Percentiles rank a stretch among this genome's conserved stretches.
Evolutionary conservation across 2,113 vertebrate genomes (phyloP).

Genomic region (Triplophysa rosa): DNA sequence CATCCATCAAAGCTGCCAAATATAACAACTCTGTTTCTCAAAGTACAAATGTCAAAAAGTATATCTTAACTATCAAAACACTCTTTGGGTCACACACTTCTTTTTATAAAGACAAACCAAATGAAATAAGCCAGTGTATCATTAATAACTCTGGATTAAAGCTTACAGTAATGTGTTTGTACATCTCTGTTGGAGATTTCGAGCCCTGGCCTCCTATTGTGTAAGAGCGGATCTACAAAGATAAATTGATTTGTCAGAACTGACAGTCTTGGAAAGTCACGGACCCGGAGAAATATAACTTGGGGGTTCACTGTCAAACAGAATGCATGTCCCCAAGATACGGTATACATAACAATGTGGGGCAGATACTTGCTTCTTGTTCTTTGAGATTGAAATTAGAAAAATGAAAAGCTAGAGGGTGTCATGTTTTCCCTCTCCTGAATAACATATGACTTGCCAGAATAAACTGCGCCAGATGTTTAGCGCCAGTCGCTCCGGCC

Average conservation of each 20-base stretch:
- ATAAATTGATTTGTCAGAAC: neutral
- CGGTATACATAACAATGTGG: neutral
- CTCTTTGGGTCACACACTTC: neutral
- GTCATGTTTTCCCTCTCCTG: conserved; percentile 46
- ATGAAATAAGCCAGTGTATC: neutral
- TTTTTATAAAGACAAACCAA: conserved; percentile 8
- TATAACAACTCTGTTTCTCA: neutral
- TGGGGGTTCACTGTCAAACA: neutral
- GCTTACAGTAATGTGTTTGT: conserved; percentile 3
- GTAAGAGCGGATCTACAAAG: conserved; percentile 9
- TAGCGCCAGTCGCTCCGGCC: conserved; percentile 19
- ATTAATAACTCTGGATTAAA: conserved; percentile 2
- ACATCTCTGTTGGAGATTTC: conserved; percentile 2
- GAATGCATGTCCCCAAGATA: neutral
- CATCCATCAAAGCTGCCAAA: conserved; percentile 27
- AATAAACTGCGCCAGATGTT: conserved; percentile 55
- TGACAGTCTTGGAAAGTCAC: neutral
- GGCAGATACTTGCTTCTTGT: conserved; percentile 16
- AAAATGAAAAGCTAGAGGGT: conserved; percentile 33
- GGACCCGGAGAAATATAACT: neutral
- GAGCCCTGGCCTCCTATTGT: neutral
- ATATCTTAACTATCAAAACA: conserved; percentile 5
- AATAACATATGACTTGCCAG: conserved; percentile 54
- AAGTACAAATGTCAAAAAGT: conserved; percentile 15
- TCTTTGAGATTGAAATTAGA: conserved; percentile 19